Percentiles rank a stretch among this genome's conserved stretches.
Evolutionary conservation across 2,888 invertebrate species (phyloP).

Genomic region (Diarsia mendica): DNA sequence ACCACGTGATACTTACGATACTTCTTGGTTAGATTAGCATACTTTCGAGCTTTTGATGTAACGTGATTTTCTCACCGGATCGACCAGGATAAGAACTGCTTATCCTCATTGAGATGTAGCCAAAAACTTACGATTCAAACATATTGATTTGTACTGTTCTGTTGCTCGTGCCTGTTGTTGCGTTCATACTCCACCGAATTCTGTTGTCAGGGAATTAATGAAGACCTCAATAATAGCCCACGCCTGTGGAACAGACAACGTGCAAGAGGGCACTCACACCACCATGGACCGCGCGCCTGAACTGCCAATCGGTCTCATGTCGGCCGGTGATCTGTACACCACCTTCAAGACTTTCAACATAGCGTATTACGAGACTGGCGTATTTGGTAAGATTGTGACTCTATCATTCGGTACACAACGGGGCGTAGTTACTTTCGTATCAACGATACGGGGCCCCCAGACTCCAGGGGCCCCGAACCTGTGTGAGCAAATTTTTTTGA

Average conservation of each 20-base stretch:
- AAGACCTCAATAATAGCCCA: slow-evolving; percentile 78
- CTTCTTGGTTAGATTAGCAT: neutral
- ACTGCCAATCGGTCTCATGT: slow-evolving; percentile 74
- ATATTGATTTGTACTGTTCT: neutral
- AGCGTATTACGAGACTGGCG: slow-evolving; percentile 79
- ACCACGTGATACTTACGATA: neutral
- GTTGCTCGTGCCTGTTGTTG: neutral
- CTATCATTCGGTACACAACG: too few relatives aligned
- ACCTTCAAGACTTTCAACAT: slow-evolving; percentile 80
- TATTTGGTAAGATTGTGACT: slow-evolving; percentile 77
- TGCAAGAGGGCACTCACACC: slow-evolving; percentile 72
- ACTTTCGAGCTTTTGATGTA: too few relatives aligned
- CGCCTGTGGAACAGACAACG: slow-evolving; percentile 76
- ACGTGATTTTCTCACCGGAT: neutral
- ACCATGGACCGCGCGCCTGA: slow-evolving; percentile 72
- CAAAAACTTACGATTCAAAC: neutral
- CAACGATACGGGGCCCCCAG: too few relatives aligned
- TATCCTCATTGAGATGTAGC: neutral
- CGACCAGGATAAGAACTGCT: neutral
- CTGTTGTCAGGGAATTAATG: slow-evolving; percentile 70
- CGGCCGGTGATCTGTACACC: slow-evolving; percentile 73
- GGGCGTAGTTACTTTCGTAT: too few relatives aligned
- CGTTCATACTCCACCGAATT: neutral
- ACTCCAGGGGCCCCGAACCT: too few relatives aligned
- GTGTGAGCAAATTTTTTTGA: too few relatives aligned